These are phyloP conservation scores for Zeuzera pyrina DNA, from an alignment of 2,888 invertebrate species.

Conservation along the genomic window DNA sequence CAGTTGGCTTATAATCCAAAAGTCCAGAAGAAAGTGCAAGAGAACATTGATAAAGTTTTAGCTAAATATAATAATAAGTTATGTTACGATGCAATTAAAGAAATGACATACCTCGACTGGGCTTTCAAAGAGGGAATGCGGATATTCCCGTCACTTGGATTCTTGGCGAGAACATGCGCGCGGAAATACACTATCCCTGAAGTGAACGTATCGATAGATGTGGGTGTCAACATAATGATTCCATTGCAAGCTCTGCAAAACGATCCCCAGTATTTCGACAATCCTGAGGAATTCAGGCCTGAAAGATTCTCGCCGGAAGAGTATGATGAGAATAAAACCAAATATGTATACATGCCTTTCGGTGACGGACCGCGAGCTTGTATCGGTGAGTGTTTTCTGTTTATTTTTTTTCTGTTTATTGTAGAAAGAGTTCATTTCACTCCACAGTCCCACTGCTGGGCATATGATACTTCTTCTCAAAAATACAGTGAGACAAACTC, in stretches of 20 bases:
- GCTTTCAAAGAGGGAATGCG: conserved; percentile 39
- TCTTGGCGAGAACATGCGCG: conserved; percentile 29
- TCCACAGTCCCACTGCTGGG: no score
- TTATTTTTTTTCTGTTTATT: background rate
- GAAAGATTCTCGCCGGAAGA: conserved; percentile 37
- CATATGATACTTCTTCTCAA: no score
- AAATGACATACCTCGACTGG: conserved; percentile 41
- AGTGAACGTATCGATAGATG: conserved; percentile 30
- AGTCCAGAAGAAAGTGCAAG: conserved; percentile 32
- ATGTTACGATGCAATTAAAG: conserved; percentile 37
- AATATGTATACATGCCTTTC: conserved; percentile 43
- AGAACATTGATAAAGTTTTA: conserved; percentile 33
- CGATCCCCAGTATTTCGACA: conserved; percentile 38
- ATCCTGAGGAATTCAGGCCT: conserved; percentile 35
- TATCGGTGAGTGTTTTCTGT: conserved; percentile 30
- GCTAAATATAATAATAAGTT: conserved; percentile 27
- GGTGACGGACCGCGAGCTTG: conserved; percentile 48
- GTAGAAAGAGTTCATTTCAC: no score
- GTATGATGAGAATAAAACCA: conserved; percentile 20
- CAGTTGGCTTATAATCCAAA: conserved; percentile 37
- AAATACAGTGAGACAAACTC: no score
- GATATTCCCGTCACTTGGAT: conserved; percentile 46
- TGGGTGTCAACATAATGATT: conserved; percentile 30
- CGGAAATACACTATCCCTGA: conserved; percentile 35
- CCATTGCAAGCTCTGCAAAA: conserved; percentile 35